A percentile compares a stretch with the other conserved stretches of the same genome.
phyloP scores from a whole-genome alignment of 2,797 vertebrate genomes.

The Acipenser transmontanus region DNA sequence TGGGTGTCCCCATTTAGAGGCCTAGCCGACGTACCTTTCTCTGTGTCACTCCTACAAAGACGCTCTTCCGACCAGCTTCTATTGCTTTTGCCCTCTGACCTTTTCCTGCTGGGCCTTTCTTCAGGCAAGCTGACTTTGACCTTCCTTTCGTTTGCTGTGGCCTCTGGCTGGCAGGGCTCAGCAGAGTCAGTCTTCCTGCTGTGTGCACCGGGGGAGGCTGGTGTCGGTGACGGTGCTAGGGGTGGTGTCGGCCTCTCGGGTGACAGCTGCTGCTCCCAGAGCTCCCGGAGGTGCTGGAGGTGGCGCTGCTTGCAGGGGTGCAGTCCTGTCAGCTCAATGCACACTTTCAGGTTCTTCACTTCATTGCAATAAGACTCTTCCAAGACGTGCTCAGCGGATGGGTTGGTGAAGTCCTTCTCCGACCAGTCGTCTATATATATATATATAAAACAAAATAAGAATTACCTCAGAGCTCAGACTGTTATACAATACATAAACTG shows the following conservation, averaged over 20 bases:
- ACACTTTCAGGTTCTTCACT: slow-evolving; percentile 94
- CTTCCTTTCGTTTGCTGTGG: slow-evolving; percentile 53
- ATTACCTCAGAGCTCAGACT: slow-evolving; percentile 4
- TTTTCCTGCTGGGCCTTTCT: slow-evolving; percentile 73
- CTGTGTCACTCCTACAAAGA: slow-evolving; percentile 64
- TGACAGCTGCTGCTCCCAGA: slow-evolving; percentile 73
- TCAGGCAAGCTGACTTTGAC: slow-evolving; percentile 67
- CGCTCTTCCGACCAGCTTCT: slow-evolving; percentile 82
- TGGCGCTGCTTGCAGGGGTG: slow-evolving; percentile 85
- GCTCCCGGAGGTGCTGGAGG: slow-evolving; percentile 77
- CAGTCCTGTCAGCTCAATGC: slow-evolving; percentile 95
- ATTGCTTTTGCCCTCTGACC: slow-evolving; percentile 77
- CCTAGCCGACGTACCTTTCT: slow-evolving; percentile 64
- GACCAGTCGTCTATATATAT: slow-evolving; percentile 66
- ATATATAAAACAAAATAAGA: slow-evolving; percentile 26
- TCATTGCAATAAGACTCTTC: slow-evolving; percentile 75
- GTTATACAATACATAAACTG: background rate
- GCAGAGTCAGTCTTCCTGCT: slow-evolving; percentile 64
- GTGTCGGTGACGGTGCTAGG: slow-evolving; percentile 4
- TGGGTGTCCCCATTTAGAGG: slow-evolving; percentile 34
- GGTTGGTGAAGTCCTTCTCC: slow-evolving; percentile 69
- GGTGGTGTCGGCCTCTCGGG: slow-evolving; percentile 47
- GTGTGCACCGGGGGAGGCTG: slow-evolving; percentile 47
- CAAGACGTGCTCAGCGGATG: slow-evolving; percentile 64
- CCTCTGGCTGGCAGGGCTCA: slow-evolving; percentile 61